Evolutionary conservation across 2,797 vertebrate genomes (phyloP).

Genomic region (Lutjanus argentimaculatus): DNA sequence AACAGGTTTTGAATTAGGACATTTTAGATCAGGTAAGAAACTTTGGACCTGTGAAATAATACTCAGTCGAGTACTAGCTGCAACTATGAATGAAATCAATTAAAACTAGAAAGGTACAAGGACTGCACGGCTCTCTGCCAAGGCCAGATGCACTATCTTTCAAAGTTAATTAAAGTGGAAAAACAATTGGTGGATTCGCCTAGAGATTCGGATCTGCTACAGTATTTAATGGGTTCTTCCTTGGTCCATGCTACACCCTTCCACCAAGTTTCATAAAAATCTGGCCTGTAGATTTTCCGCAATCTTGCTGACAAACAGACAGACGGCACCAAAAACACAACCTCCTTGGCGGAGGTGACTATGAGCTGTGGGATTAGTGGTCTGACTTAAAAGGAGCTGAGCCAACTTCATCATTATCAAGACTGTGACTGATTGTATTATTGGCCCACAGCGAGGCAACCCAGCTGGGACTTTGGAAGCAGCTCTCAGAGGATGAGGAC

Average conservation of each 20-base stretch:
- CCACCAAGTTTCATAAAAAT: too few species aligned
- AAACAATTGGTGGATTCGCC: too few species aligned
- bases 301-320: too few species aligned
- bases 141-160: too few species aligned
- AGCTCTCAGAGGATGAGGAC: slow-evolving; percentile 12
- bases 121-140: too few species aligned
- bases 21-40: not conserved
- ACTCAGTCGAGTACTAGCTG: not conserved
- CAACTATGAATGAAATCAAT: slow-evolving; percentile 13
- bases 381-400: slow-evolving; percentile 13
- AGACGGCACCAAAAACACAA: too few species aligned
- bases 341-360: too few species aligned
- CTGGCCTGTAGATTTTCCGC: too few species aligned
- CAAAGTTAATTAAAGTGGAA: too few species aligned
- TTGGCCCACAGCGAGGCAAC: slow-evolving; percentile 8
- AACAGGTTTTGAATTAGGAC: not conserved
- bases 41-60: not conserved
- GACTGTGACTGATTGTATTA: slow-evolving; percentile 36
- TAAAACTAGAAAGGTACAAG: slow-evolving; percentile 8
- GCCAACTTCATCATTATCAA: slow-evolving; percentile 26
- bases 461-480: slow-evolving; percentile 47
- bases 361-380: slow-evolving; percentile 17
- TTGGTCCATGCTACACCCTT: too few species aligned
- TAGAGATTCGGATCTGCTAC: too few species aligned
- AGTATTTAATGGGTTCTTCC: too few species aligned